Conservation (phyloP, 2,888 invertebrate species). For the Stenodema calcarata region DNA sequence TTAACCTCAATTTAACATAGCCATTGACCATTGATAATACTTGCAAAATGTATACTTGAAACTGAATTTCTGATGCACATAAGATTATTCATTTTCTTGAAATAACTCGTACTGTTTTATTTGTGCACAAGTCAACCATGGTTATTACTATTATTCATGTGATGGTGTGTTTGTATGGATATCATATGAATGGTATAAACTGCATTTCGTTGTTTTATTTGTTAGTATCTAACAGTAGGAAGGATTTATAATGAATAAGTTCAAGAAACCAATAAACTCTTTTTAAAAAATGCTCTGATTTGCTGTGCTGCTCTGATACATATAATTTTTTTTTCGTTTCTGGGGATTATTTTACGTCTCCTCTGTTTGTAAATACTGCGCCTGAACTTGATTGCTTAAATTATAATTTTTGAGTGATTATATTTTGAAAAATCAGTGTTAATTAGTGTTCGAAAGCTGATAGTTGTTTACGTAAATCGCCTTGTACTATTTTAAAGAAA, state of each 20-base stretch:
- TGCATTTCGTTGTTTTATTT: constrained; percentile 18
- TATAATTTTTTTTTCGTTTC: neutral
- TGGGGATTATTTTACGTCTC: neutral
- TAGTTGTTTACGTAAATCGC: constrained; percentile 15
- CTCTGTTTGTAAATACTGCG: constrained; percentile 13
- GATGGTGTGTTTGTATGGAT: constrained; percentile 18
- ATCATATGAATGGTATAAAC: constrained; percentile 26
- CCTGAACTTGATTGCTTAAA: constrained; percentile 20
- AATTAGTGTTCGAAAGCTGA: constrained; percentile 26
- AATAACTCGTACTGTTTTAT: neutral
- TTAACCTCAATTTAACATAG: neutral
- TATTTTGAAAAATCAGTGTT: constrained; percentile 21
- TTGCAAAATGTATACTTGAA: neutral
- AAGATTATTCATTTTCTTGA: neutral
- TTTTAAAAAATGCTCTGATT: constrained; percentile 7
- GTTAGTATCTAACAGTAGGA: constrained; percentile 8
- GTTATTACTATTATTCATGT: neutral
- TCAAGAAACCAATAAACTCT: neutral
- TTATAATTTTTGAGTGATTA: neutral
- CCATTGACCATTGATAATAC: neutral
- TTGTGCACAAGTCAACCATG: neutral
- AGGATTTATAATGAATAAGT: constrained; percentile 14
- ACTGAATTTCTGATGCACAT: neutral
- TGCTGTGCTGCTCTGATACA: neutral
- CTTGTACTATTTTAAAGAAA: constrained; percentile 20